Percentiles rank a stretch among this genome's conserved stretches.
Conservation (phyloP, 2,888 invertebrate species). For the Heterodera filipjevi region DNA sequence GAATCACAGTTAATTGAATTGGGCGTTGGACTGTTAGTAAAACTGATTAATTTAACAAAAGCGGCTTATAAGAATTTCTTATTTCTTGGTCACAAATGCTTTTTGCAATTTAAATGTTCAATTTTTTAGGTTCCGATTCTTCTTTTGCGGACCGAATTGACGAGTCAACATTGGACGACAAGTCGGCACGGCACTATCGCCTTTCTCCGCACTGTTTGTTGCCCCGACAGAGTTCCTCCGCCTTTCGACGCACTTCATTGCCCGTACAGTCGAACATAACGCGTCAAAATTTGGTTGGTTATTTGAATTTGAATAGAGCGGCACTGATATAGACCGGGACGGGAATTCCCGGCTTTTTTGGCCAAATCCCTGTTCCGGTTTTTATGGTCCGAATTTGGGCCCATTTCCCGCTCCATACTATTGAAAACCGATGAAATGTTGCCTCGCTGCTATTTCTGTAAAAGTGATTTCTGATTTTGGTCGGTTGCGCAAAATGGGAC, state of each 20-base stretch:
- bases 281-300: constrained; percentile 21
- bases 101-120: not conserved
- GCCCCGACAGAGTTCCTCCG: not conserved
- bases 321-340: too few relatives aligned
- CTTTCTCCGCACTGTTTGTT: not conserved
- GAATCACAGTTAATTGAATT: too few relatives aligned
- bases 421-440: too few relatives aligned
- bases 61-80: too few relatives aligned
- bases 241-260: constrained; percentile 21
- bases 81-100: too few relatives aligned
- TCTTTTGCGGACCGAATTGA: not conserved
- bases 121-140: not conserved
- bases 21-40: too few relatives aligned
- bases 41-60: too few relatives aligned
- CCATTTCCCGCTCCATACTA: too few relatives aligned
- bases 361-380: too few relatives aligned
- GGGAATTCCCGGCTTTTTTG: too few relatives aligned
- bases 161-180: not conserved
- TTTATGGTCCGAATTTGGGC: too few relatives aligned
- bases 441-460: not conserved
- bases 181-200: not conserved
- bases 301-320: too few relatives aligned
- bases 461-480: not conserved
- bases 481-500: not conserved
- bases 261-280: constrained; percentile 23